phyloP scores from a whole-genome alignment of 2,888 invertebrate species.

The Lymantria monacha region DNA sequence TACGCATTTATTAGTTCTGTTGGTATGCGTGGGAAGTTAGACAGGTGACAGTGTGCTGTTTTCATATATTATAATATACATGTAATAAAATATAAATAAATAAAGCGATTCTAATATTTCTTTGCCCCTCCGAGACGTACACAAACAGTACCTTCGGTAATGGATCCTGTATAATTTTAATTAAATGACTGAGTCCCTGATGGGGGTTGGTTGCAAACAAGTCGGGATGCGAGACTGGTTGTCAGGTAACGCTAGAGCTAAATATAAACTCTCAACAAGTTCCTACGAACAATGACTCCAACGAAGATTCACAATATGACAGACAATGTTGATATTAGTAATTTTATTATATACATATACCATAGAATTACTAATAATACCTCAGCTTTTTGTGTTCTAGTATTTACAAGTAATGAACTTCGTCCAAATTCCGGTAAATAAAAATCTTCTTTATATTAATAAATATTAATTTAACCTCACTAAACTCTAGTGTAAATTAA shows the following conservation, averaged over 20 bases:
- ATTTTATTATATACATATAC: no score
- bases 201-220: slow-evolving; percentile 40
- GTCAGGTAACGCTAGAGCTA: slow-evolving; percentile 48
- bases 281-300: slow-evolving; percentile 25
- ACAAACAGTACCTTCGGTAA: not conserved
- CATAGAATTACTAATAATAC: no score
- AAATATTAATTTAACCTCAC: no score
- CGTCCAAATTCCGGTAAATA: no score
- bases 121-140: not conserved
- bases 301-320: slow-evolving; percentile 18
- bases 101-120: no score
- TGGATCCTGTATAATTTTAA: slow-evolving; percentile 13
- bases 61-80: no score
- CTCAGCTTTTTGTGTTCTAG: no score
- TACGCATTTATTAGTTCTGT: not conserved
- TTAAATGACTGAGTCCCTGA: slow-evolving; percentile 15
- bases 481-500: not conserved
- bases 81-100: no score
- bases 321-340: no score
- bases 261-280: slow-evolving; percentile 53
- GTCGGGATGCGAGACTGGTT: slow-evolving; percentile 48
- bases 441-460: no score
- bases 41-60: not conserved
- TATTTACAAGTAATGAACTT: no score
- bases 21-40: slow-evolving; percentile 1